Base-by-base conservation (phyloP, 35 echinoderm and acorn worm genomes). In the Holothuria glaberrima region DNA sequence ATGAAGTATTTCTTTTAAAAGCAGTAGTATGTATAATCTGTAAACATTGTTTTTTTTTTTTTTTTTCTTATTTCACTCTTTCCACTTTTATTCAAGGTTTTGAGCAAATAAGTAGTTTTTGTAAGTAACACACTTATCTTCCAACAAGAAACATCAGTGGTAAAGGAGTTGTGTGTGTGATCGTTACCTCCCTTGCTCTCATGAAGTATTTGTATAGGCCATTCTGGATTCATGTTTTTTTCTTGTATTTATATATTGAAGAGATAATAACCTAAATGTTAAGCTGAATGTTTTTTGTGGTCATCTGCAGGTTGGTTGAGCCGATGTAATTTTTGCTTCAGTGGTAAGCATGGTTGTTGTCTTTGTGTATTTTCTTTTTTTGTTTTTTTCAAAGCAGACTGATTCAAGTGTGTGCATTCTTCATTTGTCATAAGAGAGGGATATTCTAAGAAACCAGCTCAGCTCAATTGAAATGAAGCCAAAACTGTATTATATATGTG, bases 201-300 rank as follows among this genome's bases (percentile, higher is more conserved):
- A 69, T 27, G 25, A 78, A 78, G 74, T 78, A 78, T 78, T 78
- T 78, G 74, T 78, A 78, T 33, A 78, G 74, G 74, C 74, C 74
- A 78, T 78, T 78, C 74, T 78, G 38, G 50, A 78, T 78, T 78
- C 74, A 78, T 78, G 74, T 78, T 78, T 52, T n/a, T n/a, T 78
- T 78, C 74, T 78, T 78, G 74, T 78, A 78, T 78, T 78, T 78
- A 78, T 78, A 78, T 78, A 78, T 78, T 78, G 74, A 78, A 78
- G 38, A 78, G 35, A 45, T 48, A 54, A 54, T 54, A 54, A 54
- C 50, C 50, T 54, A 54, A 12, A 54, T 54, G 50, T 54, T 54
- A 54, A 54, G 50, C 50, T 54, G 50, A 54, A 54, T 54, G 50
- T 54, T 54, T 54, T 54, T 54, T 54, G 50, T 54, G 50, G 50